Conservation (phyloP, 53 echinoderm and acorn worm genomes). For the Mesocentrotus franciscanus region DNA sequence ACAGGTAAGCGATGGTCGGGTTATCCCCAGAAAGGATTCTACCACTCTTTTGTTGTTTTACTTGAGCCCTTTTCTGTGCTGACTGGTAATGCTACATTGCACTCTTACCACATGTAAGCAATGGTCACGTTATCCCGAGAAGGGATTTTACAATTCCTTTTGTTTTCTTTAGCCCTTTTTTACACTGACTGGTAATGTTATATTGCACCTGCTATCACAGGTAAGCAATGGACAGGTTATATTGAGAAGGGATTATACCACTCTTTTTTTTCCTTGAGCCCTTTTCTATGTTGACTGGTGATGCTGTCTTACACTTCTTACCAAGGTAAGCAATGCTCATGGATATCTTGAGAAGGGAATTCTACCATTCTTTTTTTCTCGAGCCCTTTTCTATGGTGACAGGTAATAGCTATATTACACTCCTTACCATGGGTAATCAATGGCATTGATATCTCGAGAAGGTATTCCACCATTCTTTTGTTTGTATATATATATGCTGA, state of each 20-base stretch:
- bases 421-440: neutral
- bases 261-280: too few relatives aligned
- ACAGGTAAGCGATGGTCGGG: constrained; percentile 68
- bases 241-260: too few relatives aligned
- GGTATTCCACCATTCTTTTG: neutral
- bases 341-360: too few relatives aligned
- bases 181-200: too few relatives aligned
- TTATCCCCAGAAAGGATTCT: neutral
- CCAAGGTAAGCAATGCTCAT: neutral
- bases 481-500: neutral
- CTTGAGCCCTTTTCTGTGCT: too few relatives aligned
- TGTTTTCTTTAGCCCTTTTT: neutral
- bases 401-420: neutral
- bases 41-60: neutral
- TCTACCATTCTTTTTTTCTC: neutral
- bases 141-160: neutral
- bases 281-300: neutral
- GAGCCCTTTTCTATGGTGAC: neutral
- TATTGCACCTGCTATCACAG: too few relatives aligned
- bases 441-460: neutral
- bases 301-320: neutral
- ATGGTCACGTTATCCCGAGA: neutral
- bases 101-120: neutral
- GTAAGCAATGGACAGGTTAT: too few relatives aligned
- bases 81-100: neutral